Conservation (phyloP, 1,140 invertebrate genomes). For the Ganaspis sp. region DNA sequence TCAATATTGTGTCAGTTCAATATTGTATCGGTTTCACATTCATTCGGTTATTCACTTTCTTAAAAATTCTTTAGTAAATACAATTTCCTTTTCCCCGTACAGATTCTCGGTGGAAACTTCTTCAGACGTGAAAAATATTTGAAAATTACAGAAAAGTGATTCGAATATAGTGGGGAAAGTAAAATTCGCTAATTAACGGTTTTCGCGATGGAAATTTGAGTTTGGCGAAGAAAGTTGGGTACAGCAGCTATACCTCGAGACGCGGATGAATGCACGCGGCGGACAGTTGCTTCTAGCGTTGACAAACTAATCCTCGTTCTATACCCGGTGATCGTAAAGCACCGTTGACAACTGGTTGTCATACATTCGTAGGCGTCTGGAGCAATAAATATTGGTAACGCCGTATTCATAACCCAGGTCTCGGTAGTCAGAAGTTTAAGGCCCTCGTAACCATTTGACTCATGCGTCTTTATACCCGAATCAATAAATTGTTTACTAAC, state of each 20-base stretch:
- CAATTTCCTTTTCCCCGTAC: too few species aligned
- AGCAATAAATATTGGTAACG: constrained; percentile 64
- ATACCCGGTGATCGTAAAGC: constrained; percentile 70
- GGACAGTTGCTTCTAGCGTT: constrained; percentile 63
- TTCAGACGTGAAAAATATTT: too few species aligned
- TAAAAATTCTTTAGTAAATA: too few species aligned
- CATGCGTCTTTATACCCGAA: constrained; percentile 47
- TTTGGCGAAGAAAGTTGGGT: not conserved
- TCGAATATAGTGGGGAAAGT: too few species aligned
- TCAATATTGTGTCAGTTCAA: too few species aligned
- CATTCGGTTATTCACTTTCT: too few species aligned
- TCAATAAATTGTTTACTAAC: constrained; percentile 41
- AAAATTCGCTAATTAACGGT: too few species aligned
- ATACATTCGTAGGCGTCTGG: constrained; percentile 67
- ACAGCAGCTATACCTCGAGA: not conserved
- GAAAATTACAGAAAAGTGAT: too few species aligned
- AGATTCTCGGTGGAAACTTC: too few species aligned
- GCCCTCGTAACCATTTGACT: constrained; percentile 35
- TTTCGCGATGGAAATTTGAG: not conserved
- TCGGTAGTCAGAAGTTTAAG: constrained; percentile 30
- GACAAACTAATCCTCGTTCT: constrained; percentile 73
- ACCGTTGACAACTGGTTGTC: constrained; percentile 65
- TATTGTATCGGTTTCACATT: too few species aligned
- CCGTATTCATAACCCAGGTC: constrained; percentile 53
- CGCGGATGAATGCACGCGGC: constrained; percentile 34